Percentiles rank a stretch among this genome's conserved stretches.
Evolutionary conservation across 2,113 vertebrate genomes (phyloP).

Genomic region (Hypanus sabinus): DNA sequence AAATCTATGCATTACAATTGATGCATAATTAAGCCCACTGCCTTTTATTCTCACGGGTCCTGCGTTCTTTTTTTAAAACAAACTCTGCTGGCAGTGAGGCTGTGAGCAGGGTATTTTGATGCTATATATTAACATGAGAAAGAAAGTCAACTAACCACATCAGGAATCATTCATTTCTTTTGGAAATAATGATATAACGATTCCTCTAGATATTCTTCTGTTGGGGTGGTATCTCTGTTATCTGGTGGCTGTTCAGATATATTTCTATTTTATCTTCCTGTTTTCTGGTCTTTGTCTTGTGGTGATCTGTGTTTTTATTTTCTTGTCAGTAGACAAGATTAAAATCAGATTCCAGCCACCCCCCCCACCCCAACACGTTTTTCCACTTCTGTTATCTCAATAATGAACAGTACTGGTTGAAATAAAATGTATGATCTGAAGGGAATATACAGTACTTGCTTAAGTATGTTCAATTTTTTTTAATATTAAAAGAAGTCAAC

Average conservation of each 20-base stretch:
- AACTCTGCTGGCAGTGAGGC: conserved; percentile 14
- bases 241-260: background rate
- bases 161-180: background rate
- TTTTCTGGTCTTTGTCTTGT: background rate
- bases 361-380: background rate
- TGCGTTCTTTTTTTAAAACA: conserved; percentile 7
- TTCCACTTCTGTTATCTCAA: background rate
- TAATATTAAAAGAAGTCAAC: background rate
- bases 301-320: background rate
- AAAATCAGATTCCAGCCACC: background rate
- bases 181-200: background rate
- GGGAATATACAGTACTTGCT: background rate
- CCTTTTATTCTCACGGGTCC: conserved; percentile 21
- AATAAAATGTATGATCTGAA: background rate
- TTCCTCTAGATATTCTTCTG: background rate
- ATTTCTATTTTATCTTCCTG: background rate
- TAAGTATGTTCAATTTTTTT: no score
- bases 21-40: conserved; percentile 31
- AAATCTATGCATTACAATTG: conserved; percentile 36
- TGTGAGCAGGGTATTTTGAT: background rate
- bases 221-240: background rate
- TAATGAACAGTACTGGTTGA: background rate
- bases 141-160: background rate
- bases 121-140: conserved; percentile 10
- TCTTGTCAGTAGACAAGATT: background rate